Percentiles rank a stretch among this genome's conserved stretches.
Conservation (phyloP, 2,797 vertebrate species). For the Ciconia nigra region DNA sequence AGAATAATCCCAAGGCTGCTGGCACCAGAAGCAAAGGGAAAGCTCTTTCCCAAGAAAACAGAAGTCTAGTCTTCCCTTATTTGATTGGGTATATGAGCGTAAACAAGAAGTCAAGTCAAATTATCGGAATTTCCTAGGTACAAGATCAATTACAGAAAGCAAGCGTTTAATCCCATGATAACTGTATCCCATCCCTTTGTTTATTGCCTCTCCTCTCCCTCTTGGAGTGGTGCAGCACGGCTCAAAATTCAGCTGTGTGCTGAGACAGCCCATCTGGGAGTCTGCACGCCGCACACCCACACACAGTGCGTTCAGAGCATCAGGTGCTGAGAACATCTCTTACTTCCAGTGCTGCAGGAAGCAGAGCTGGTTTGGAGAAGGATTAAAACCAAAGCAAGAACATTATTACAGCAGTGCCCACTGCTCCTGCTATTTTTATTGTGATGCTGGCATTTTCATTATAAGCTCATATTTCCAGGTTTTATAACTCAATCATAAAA, state of each 20-base stretch:
- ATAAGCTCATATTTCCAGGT: background rate
- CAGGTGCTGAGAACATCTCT: background rate
- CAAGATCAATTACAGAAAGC: background rate
- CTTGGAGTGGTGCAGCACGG: background rate
- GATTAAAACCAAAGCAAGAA: background rate
- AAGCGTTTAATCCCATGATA: background rate
- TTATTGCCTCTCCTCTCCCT: background rate
- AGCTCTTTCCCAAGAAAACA: background rate
- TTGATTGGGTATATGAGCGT: background rate
- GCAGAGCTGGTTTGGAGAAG: background rate
- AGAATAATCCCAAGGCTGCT: background rate
- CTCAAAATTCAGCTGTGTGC: background rate
- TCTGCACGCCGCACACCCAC: background rate
- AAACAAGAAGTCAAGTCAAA: background rate
- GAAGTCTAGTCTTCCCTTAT: background rate
- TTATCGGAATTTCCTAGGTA: background rate
- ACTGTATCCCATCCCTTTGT: background rate
- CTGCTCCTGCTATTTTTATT: background rate
- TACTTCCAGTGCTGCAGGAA: background rate
- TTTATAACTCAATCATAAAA: slow-evolving; percentile 12
- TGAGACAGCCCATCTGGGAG: background rate
- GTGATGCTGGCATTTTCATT: background rate
- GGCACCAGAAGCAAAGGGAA: background rate
- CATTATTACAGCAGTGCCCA: background rate
- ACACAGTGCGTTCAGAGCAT: fast-evolving